Percentiles rank a stretch among this genome's conserved stretches.
phyloP scores from a whole-genome alignment of 2,888 invertebrate genomes.

The Hanleya hanleyi region DNA sequence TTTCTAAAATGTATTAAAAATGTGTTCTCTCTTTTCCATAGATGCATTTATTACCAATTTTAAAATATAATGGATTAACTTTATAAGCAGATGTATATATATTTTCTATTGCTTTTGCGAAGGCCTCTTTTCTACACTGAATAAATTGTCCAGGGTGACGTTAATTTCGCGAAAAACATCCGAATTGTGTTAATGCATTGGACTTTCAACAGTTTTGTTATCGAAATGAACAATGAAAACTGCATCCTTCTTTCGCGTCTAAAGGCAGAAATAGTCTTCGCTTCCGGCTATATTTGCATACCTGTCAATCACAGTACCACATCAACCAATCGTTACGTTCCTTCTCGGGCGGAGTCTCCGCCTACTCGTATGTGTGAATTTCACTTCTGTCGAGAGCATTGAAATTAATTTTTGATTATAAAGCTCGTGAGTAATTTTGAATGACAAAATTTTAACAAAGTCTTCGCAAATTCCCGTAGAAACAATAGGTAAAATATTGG shows the following conservation, averaged over 20 bases:
- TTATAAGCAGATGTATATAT: too few relatives aligned
- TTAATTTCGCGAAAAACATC: too few relatives aligned
- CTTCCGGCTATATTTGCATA: slow-evolving; percentile 3
- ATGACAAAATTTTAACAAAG: neutral
- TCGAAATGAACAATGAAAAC: too few relatives aligned
- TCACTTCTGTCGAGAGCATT: neutral
- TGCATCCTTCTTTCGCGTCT: neutral
- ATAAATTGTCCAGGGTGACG: too few relatives aligned
- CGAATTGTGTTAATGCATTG: too few relatives aligned
- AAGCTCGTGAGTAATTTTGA: neutral
- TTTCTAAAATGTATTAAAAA: too few relatives aligned
- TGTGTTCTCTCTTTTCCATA: too few relatives aligned
- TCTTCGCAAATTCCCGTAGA: neutral
- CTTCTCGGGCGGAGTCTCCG: neutral
- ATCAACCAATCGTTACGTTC: neutral
- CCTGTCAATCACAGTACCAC: neutral
- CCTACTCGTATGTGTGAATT: neutral
- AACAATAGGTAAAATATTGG: neutral
- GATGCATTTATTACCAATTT: too few relatives aligned
- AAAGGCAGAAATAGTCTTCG: neutral
- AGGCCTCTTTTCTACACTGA: too few relatives aligned
- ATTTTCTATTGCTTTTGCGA: too few relatives aligned
- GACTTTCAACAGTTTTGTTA: too few relatives aligned
- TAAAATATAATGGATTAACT: too few relatives aligned
- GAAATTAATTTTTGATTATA: slow-evolving; percentile 4